A percentile compares a stretch with the other conserved stretches of the same genome.
These are phyloP conservation scores for Tringa solitaria DNA, from an alignment of 2,113 vertebrate genomes.

Conservation along the genomic window DNA sequence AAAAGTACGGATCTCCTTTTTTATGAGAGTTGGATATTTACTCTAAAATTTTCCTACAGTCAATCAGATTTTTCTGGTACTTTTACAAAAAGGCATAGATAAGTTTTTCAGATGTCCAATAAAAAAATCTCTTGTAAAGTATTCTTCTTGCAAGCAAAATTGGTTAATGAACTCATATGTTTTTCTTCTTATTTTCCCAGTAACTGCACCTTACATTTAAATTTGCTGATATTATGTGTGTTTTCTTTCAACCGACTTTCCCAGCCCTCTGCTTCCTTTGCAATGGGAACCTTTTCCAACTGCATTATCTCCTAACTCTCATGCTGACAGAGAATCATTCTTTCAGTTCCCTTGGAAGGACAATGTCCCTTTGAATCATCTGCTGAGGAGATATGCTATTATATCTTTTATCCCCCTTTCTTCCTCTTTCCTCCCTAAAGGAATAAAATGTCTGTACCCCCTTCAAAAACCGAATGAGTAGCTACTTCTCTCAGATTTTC, in stretches of 20 bases:
- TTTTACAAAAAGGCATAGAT: neutral
- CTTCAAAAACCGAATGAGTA: conserved; percentile 20
- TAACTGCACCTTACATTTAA: neutral
- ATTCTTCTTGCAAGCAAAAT: neutral
- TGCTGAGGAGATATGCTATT: conserved; percentile 47
- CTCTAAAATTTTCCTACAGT: neutral
- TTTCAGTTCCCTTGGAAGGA: conserved; percentile 41
- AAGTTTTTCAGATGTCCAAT: neutral
- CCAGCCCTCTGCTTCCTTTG: conserved; percentile 39
- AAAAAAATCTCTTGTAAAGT: neutral
- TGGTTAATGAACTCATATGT: neutral
- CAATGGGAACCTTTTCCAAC: neutral
- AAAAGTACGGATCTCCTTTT: neutral
- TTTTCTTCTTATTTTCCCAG: neutral
- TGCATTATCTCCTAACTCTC: conserved; percentile 25
- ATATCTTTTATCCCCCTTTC: conserved; percentile 49
- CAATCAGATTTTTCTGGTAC: neutral
- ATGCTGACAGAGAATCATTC: conserved; percentile 55
- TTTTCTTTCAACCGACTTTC: conserved; percentile 4
- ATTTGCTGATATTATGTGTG: neutral
- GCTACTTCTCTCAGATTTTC: neutral
- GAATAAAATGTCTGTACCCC: conserved; percentile 47
- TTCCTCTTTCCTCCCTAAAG: conserved; percentile 50
- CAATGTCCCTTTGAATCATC: neutral
- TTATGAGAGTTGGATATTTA: neutral